Evolutionary conservation across 2,888 invertebrate genomes (phyloP), one percentile per base, ranked within the genome.

Genomic region (Macrosiphum euphorbiae): DNA sequence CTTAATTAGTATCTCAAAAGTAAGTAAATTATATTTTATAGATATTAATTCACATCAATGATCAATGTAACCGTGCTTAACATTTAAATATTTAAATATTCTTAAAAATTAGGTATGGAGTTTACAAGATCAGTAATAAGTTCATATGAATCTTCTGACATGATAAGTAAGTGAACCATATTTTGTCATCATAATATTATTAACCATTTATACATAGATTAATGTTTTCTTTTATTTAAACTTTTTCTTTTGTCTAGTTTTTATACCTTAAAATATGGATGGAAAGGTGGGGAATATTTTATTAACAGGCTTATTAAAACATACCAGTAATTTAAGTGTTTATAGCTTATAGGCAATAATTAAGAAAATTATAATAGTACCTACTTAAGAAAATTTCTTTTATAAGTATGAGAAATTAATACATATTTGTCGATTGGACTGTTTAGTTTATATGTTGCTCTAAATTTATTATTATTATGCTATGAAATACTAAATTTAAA

Each of bases 61-160:
- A 47, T 47, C 5, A 11, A 85, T 44, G 1, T 41, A 86, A 3
- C 13, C 47, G 3, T 44, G 28, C 26, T 86, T 35, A 35, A 20
- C 35, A 67, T n/a, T 86, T 28, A 28, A 86, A 47, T 47, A 44
- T 58, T 58, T 11, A 67, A 50, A 47, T 47, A 67, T n/a, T 58
- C 44, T 44, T 11, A 89, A 7, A 52, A 35, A 93, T 35, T 50
- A 67, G 67, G 2, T 67, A 94, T 94, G 94, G 93, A 94, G 35
- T 94, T 94, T 7, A 94, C 94, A n/a, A 94, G 94, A 50, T 20
- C 94, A 50, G 90, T 86, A 35, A 86, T 94, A 94, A 94, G 41
- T 90, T 41, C 94, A 47, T 94, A 90, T 50, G 90, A 94, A 85
- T 52, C 94, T 11, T 50, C 94, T 67, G 90, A 94, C 24, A 94